These are phyloP conservation scores for Cordilura impudica DNA, from an alignment of 2,888 invertebrate species.

Conservation along the genomic window DNA sequence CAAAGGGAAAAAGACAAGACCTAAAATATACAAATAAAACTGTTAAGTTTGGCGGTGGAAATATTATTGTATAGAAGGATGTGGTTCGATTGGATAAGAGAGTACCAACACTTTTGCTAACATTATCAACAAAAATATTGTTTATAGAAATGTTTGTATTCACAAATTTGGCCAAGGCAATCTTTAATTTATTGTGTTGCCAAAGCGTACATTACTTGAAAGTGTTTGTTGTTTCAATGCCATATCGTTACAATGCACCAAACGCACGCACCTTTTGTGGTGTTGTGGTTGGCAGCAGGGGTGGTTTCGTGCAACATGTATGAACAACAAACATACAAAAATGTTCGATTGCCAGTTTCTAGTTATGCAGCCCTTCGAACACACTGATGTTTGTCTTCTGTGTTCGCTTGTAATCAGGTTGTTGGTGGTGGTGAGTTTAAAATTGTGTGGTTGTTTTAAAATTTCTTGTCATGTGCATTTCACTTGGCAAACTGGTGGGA, in stretches of 20 bases:
- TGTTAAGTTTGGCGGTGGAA: too few relatives aligned
- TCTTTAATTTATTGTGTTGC: too few relatives aligned
- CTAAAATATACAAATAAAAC: too few relatives aligned
- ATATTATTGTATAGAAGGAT: too few relatives aligned
- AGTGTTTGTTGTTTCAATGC: conserved; percentile 14
- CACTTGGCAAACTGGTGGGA: conserved; percentile 58
- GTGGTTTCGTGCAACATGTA: conserved; percentile 32
- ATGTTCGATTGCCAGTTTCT: conserved; percentile 31
- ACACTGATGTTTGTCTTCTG: conserved; percentile 10
- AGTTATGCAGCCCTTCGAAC: conserved; percentile 27
- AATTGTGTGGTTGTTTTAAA: conserved; percentile 34
- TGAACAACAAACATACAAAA: conserved; percentile 5
- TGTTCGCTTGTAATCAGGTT: conserved; percentile 39
- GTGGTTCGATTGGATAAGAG: too few relatives aligned
- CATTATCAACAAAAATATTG: too few relatives aligned
- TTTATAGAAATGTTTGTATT: too few relatives aligned
- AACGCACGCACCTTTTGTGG: background rate
- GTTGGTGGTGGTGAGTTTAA: conserved; percentile 46
- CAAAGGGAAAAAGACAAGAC: too few relatives aligned
- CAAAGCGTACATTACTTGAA: too few relatives aligned
- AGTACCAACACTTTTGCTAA: too few relatives aligned
- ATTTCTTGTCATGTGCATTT: conserved; percentile 60
- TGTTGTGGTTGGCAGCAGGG: conserved; percentile 24
- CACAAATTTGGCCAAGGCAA: too few relatives aligned
- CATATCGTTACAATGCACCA: conserved; percentile 13